Evolutionary conservation across 2,888 invertebrate species (phyloP).

Genomic region (Ommatoiulus sabulosus): DNA sequence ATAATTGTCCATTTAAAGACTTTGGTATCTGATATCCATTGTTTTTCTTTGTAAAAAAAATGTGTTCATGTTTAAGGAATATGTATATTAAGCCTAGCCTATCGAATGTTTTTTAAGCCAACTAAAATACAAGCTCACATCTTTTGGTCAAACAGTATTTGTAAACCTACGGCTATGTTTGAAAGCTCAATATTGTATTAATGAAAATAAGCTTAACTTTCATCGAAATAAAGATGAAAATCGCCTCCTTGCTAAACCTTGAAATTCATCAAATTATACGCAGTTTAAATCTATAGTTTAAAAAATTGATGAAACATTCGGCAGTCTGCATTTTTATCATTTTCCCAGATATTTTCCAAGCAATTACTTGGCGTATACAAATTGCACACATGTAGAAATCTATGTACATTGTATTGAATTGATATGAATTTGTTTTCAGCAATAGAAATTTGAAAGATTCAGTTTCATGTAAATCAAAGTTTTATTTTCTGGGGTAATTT

Average conservation of each 20-base stretch:
- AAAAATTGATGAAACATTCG: conserved; percentile 16
- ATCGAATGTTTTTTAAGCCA: conserved; percentile 45
- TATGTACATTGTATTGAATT: conserved; percentile 32
- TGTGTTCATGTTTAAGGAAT: conserved; percentile 47
- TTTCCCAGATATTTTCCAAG: background rate
- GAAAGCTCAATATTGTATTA: conserved; percentile 39
- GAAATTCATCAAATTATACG: background rate
- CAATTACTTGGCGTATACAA: background rate
- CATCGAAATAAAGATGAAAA: background rate
- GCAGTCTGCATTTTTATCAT: conserved; percentile 5
- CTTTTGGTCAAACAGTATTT: conserved; percentile 47
- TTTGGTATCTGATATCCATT: conserved; percentile 8
- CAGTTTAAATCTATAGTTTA: background rate
- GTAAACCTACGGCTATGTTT: conserved; percentile 32
- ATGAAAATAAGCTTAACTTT: conserved; percentile 1
- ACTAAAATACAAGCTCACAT: conserved; percentile 39
- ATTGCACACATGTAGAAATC: conserved; percentile 38
- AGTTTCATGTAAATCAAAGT: background rate
- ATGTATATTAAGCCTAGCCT: conserved; percentile 47
- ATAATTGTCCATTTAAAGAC: background rate
- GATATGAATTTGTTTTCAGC: conserved; percentile 8
- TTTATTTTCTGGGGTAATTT: background rate
- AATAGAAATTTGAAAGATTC: conserved; percentile 36
- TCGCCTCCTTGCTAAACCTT: background rate
- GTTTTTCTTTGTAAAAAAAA: conserved; percentile 31